Evolutionary conservation across 2,888 invertebrate species (phyloP).

Genomic region (Tenthredo mesomela): DNA sequence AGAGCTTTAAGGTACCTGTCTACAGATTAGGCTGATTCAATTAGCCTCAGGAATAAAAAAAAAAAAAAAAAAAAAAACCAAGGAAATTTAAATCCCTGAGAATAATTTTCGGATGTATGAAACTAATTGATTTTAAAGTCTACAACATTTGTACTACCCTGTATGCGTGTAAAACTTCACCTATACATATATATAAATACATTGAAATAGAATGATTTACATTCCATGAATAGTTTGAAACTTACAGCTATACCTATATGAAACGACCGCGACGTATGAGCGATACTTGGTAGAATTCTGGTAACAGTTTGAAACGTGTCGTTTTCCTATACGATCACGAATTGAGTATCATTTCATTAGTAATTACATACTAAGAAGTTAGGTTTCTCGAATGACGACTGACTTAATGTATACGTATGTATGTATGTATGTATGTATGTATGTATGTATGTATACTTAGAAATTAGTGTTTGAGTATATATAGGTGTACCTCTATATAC

Average conservation of each 20-base stretch:
- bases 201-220: background rate
- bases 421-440: no score
- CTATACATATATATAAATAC: background rate
- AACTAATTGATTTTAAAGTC: background rate
- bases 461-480: constrained; percentile 1
- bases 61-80: no score
- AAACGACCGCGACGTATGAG: constrained; percentile 2
- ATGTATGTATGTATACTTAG: constrained; percentile 14
- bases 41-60: background rate
- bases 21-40: background rate
- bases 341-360: background rate
- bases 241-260: background rate
- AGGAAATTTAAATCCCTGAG: background rate
- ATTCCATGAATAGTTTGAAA: background rate
- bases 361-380: constrained; percentile 25
- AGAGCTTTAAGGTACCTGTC: background rate
- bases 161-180: background rate
- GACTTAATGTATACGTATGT: no score
- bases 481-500: background rate
- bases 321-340: background rate
- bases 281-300: background rate
- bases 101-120: background rate
- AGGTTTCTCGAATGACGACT: constrained; percentile 7
- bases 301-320: background rate
- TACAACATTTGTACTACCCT: background rate